Evolutionary conservation across 2,888 invertebrate genomes (phyloP).

Genomic region (Ditula angustiorana): DNA sequence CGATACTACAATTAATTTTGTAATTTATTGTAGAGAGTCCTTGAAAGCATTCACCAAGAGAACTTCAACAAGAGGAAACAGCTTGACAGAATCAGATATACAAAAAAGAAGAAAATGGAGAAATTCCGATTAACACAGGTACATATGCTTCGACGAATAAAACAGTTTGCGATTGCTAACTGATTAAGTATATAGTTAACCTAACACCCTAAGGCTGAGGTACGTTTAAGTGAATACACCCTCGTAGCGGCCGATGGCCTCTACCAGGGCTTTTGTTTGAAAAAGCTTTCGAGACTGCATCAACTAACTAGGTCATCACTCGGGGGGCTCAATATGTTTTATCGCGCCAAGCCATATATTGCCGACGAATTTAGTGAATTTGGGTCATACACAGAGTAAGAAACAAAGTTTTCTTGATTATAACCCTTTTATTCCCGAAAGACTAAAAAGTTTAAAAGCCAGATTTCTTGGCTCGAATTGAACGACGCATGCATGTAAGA

Average conservation of each 20-base stretch:
- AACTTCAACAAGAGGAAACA: constrained; percentile 87
- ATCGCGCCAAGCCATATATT: background rate
- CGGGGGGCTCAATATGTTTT: too few relatives aligned
- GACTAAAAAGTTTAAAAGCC: background rate
- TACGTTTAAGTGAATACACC: too few relatives aligned
- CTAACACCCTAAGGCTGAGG: too few relatives aligned
- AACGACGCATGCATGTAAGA: background rate
- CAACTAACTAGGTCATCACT: constrained; percentile 1
- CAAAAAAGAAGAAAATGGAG: constrained; percentile 86
- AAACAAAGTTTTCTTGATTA: background rate
- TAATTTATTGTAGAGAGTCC: constrained; percentile 79
- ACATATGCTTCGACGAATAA: background rate
- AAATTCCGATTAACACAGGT: constrained; percentile 86
- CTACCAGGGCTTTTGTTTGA: too few relatives aligned
- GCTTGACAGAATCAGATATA: constrained; percentile 85
- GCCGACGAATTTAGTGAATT: background rate
- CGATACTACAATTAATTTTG: background rate
- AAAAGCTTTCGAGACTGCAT: too few relatives aligned
- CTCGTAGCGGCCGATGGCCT: too few relatives aligned
- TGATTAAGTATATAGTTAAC: too few relatives aligned
- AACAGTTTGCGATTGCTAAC: too few relatives aligned
- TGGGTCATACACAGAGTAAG: background rate
- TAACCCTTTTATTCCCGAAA: background rate
- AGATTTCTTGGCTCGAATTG: background rate
- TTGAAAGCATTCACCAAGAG: constrained; percentile 86